Base-by-base conservation (phyloP, 2,113 vertebrate genomes). In the Recurvirostra avosetta region DNA sequence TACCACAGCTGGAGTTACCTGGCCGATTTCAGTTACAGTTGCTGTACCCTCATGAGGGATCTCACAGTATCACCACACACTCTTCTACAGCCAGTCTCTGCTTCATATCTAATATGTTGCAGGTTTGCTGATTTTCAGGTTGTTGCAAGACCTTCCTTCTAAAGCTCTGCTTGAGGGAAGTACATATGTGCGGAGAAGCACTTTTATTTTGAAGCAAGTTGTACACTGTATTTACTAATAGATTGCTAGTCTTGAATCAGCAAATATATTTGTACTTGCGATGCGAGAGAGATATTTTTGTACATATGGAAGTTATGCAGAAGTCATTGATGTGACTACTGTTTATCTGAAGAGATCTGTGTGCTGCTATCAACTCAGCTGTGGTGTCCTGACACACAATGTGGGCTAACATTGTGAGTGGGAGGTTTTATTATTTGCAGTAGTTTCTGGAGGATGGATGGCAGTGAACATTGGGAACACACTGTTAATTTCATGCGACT, bases 101-200 rank as follows among this genome's bases (percentile, higher is more conserved):
- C 34, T 86, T 76, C 19, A 4, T 52, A 58, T 58, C 41, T 86
- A 36, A 10, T 34, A 40, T 9, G 14, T 52, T 82, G 19, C 58
- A 40, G 40, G 30, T 62, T 86, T 23, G 10, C 55, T 74, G 61
- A 18, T 56, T 89, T 47, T 62, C 36, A 21, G 8, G n/a, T 25
- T 55, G 2, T 66, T 89, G 40, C 41, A 59, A 81, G 61, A 19
- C 18, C 8, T 80, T 86, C 17, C 52, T 27, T 65, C 59, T n/a
- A 71, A 40, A 65, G 22, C 17, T 47, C 4, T 66, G 45, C 40
- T 41, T 72, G 65, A 72, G 55, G 32, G 47, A 62, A 49, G 49
- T 30, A 29, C 1, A 0, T 59, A 41, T 0, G 1, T 1, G 2
- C 27, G 43, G 53, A 49, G 12, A 70, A 81, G 68, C 32, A 14